A percentile compares a stretch with the other conserved stretches of the same genome.
Conservation (phyloP, 1,140 invertebrate species). For the Ctenoplectra terminalis region DNA sequence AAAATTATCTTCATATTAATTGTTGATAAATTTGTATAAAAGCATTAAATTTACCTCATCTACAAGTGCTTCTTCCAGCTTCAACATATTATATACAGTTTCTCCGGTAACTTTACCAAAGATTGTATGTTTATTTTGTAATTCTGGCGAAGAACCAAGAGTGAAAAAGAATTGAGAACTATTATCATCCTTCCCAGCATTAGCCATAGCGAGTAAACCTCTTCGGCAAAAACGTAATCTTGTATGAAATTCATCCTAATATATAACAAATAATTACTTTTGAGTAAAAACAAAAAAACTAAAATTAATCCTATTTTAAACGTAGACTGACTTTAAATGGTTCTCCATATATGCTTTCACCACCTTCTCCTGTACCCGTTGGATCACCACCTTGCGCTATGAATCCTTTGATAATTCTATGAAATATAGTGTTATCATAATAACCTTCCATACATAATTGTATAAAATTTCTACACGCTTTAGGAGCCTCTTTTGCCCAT, state of each 20-base stretch:
- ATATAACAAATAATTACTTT: neutral
- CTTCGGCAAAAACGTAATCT: slow-evolving; percentile 95
- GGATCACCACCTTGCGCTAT: slow-evolving; percentile 99
- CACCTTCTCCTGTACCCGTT: slow-evolving; percentile 95
- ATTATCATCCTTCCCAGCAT: slow-evolving; percentile 96
- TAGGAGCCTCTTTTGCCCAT: slow-evolving; percentile 98
- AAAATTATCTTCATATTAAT: neutral
- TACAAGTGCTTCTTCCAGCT: slow-evolving; percentile 93
- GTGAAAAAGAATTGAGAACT: slow-evolving; percentile 99
- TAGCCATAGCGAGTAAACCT: slow-evolving; percentile 93
- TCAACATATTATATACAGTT: slow-evolving; percentile 98
- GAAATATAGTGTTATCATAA: slow-evolving; percentile 96
- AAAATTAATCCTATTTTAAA: neutral
- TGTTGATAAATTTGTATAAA: slow-evolving; percentile 15
- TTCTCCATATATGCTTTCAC: slow-evolving; percentile 96
- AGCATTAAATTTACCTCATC: slow-evolving; percentile 83
- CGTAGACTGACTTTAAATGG: slow-evolving; percentile 91
- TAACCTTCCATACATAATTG: slow-evolving; percentile 99
- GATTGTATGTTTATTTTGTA: slow-evolving; percentile 99
- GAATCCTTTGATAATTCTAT: slow-evolving; percentile 94
- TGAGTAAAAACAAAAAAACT: neutral
- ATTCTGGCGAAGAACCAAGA: slow-evolving; percentile 93
- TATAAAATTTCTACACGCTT: slow-evolving; percentile 98
- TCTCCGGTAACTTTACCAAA: slow-evolving; percentile 98
- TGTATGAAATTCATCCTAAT: slow-evolving; percentile 96